Evolutionary conservation across 2,113 vertebrate species (phyloP), one percentile per base, ranked within the genome.

Genomic region (Ranitomeya variabilis): DNA sequence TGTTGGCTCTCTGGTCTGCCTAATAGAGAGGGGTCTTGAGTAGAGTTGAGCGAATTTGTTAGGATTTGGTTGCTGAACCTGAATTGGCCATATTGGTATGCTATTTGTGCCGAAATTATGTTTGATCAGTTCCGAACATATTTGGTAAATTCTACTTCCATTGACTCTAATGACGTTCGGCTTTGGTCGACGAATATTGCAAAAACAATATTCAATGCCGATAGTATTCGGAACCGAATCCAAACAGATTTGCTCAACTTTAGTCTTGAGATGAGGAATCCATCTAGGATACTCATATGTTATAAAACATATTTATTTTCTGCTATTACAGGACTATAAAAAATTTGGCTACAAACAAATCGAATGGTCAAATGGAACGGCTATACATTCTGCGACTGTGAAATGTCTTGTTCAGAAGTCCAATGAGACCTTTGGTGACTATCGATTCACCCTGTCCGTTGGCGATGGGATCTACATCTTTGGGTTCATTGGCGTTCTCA

Each of bases 391-490:
- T 11, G 0, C 73, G 26, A 19, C 80, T 31, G n/a, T 62, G 37
- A 82, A 60, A 31, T 89, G 81, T 26, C 54, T 55, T 1, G 7
- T 45, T 45, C 73, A 57, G 23, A 26, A 76, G 62, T n/a, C 87
- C 13, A 45, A 89, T 37, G 60, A 77, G 26, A 84, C 57, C 18
- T 16, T 52, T 21, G n/a, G n/a, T 18, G 52, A 69, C 37, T 60
- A 67, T 15, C 45, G 52, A 23, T 19, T 52, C 12, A 15, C 31
- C 10, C 1, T 76, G 13, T 59, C 81, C 18, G 2, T 89, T 11
- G 87, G 82, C 18, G 23, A 89, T 69, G 51, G 51, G 6, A 52
- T 89, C 2, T 89, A 69, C 45, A 55, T 89, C 26, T 54, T 89
- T 57, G 87, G 60, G 15, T 79, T 89, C 45, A 71, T 89, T 14